Evolutionary conservation across 2,113 vertebrate genomes (phyloP).

Genomic region (Phodopus roborovskii): DNA sequence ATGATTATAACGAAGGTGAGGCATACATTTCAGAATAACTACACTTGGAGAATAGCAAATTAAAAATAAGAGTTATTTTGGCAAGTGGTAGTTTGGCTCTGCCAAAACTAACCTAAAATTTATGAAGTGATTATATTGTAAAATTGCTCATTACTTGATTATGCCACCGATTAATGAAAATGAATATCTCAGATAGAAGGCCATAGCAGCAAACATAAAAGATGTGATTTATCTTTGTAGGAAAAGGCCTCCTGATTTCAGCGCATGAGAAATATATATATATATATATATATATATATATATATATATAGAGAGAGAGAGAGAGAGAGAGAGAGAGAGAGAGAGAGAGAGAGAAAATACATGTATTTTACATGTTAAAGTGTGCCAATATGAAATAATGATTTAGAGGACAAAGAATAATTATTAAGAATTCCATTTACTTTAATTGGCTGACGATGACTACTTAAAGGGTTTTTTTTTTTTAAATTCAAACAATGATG

Average conservation of each 20-base stretch:
- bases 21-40: slow-evolving; percentile 2
- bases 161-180: slow-evolving; percentile 2
- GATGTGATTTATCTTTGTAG: not conserved
- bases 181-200: not conserved
- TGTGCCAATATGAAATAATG: not conserved
- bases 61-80: not conserved
- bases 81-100: not conserved
- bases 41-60: not conserved
- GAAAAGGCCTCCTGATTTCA: not conserved
- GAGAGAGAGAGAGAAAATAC: no score
- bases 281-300: not conserved
- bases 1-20: not conserved
- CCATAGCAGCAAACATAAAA: not conserved
- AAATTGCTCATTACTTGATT: not conserved
- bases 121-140: not conserved
- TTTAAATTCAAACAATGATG: not conserved
- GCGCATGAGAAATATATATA: not conserved
- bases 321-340: not conserved
- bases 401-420: not conserved
- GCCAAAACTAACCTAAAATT: not conserved
- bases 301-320: not conserved
- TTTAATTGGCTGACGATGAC: not conserved
- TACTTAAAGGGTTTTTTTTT: not conserved
- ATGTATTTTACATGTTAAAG: not conserved
- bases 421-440: not conserved